Percentiles rank a stretch among this genome's conserved stretches.
Conservation (phyloP, 1,140 invertebrate genomes). For the Drosophila takahashii region DNA sequence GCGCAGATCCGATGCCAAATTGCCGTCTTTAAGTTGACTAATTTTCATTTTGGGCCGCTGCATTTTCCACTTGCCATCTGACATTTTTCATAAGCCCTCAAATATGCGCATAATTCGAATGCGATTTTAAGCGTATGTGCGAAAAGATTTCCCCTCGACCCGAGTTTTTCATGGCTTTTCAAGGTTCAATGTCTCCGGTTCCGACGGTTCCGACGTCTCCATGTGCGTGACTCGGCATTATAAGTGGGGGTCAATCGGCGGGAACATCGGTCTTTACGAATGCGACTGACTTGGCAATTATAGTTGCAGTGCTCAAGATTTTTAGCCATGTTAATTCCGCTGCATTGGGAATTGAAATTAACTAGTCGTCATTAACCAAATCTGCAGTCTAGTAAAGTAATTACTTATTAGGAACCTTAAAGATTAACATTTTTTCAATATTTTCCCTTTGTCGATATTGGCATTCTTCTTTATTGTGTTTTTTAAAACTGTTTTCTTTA, state of each 20-base stretch:
- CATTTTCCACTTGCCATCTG: conserved; percentile 42
- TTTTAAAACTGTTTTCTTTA: no score
- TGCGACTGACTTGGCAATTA: conserved; percentile 35
- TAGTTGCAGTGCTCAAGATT: conserved; percentile 13
- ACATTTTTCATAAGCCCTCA: conserved; percentile 42
- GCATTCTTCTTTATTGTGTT: no score
- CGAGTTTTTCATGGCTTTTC: conserved; percentile 30
- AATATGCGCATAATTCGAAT: conserved; percentile 63
- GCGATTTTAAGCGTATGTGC: conserved; percentile 54
- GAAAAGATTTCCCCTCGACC: conserved; percentile 25
- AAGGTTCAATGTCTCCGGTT: conserved; percentile 48
- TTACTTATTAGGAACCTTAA: background rate
- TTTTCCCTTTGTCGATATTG: no score
- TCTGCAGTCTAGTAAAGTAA: background rate
- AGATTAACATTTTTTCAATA: no score
- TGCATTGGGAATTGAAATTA: background rate
- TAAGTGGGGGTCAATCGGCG: conserved; percentile 15
- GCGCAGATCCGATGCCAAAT: conserved; percentile 51
- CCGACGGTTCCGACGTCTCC: background rate
- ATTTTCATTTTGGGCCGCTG: conserved; percentile 58
- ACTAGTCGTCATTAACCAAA: no score
- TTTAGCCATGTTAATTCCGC: background rate
- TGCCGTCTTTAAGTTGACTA: conserved; percentile 70
- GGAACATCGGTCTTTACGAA: conserved; percentile 13
- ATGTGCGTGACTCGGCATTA: conserved; percentile 41